A percentile compares a stretch with the other conserved stretches of the same genome.
phyloP scores from a whole-genome alignment of 2,797 vertebrate genomes.

The Gymnopithys bicolor region DNA sequence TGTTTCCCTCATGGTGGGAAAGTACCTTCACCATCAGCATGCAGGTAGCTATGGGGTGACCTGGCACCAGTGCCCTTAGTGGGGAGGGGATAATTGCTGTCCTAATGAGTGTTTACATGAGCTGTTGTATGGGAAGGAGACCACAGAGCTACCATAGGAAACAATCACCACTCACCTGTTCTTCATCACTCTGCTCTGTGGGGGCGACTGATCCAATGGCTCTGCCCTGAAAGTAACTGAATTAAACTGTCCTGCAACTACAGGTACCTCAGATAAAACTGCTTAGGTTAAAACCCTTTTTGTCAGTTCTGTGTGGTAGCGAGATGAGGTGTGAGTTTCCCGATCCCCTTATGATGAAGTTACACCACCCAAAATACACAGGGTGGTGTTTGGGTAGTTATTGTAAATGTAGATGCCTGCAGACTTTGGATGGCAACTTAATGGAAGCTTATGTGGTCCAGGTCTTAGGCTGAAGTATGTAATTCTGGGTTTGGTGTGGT shows the following conservation, averaged over 20 bases:
- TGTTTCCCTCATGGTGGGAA: fast-evolving
- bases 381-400: background rate
- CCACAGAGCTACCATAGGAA: background rate
- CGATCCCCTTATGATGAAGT: background rate
- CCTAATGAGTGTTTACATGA: background rate
- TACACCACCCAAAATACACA: background rate
- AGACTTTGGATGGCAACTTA: background rate
- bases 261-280: background rate
- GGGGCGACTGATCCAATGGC: background rate
- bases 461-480: background rate
- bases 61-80: background rate
- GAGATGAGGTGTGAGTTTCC: background rate
- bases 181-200: background rate
- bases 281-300: background rate
- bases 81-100: background rate
- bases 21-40: background rate
- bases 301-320: background rate
- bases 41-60: background rate
- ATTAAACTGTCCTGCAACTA: background rate
- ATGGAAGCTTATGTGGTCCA: background rate
- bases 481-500: background rate
- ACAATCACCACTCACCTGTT: background rate
- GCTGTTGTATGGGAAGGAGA: background rate
- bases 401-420: background rate
- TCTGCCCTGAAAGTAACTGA: background rate